Percentiles rank a stretch among this genome's conserved stretches.
phyloP scores from a whole-genome alignment of 2,888 invertebrate species.

The Oxytorus armatus region DNA sequence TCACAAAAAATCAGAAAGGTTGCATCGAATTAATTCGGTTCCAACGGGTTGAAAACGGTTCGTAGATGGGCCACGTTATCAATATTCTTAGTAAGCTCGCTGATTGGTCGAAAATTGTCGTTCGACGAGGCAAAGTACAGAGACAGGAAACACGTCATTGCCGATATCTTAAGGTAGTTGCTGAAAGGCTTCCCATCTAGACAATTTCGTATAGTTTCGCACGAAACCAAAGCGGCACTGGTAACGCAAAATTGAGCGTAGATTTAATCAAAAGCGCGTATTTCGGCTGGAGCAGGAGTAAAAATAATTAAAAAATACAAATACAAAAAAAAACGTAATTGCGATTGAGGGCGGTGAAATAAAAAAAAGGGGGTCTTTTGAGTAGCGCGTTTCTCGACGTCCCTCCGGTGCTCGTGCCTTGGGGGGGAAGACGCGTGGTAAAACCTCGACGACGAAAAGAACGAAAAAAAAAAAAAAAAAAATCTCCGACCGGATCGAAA shows the following conservation, averaged over 20 bases:
- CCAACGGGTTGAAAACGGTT: slow-evolving; percentile 23
- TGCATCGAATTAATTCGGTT: slow-evolving; percentile 24
- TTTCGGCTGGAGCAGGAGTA: slow-evolving; percentile 12
- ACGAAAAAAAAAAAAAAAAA: slow-evolving; percentile 15
- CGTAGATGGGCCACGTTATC: slow-evolving; percentile 59
- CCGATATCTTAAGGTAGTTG: too few species aligned
- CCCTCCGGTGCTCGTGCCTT: slow-evolving; percentile 33
- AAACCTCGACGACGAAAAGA: slow-evolving; percentile 28
- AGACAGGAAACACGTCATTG: slow-evolving; percentile 33
- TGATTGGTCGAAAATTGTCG: slow-evolving; percentile 37
- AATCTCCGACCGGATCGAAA: slow-evolving; percentile 70
- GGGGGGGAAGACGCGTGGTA: slow-evolving; percentile 57
- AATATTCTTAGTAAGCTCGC: slow-evolving; percentile 3
- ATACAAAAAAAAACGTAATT: slow-evolving; percentile 15
- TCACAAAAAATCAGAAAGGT: not conserved
- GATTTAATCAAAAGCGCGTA: slow-evolving; percentile 50
- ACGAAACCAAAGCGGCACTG: slow-evolving; percentile 19
- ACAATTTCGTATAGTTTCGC: slow-evolving; percentile 45
- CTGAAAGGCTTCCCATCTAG: slow-evolving; percentile 48
- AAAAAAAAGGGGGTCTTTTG: slow-evolving; percentile 8
- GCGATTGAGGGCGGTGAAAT: not conserved
- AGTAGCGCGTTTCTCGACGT: slow-evolving; percentile 32
- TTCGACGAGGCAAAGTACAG: slow-evolving; percentile 8
- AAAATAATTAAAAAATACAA: slow-evolving; percentile 10
- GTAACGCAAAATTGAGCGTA: slow-evolving; percentile 57